A percentile compares a stretch with the other conserved stretches of the same genome.
Evolutionary conservation across 2,888 invertebrate species (phyloP).

Genomic region (Arenicola marina): DNA sequence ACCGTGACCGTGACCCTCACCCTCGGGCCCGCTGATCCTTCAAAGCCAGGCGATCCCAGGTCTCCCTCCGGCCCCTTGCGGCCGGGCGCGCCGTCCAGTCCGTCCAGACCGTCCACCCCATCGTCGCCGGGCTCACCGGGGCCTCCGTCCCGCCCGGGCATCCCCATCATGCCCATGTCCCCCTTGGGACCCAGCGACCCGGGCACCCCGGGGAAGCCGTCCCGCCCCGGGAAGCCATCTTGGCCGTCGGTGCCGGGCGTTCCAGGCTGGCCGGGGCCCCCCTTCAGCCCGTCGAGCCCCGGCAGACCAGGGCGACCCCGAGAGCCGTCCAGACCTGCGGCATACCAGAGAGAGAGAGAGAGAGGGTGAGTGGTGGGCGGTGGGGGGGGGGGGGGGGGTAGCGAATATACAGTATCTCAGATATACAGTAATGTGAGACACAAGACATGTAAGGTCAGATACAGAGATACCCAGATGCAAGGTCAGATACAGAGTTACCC

Average conservation of each 20-base stretch:
- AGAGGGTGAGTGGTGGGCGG: no score
- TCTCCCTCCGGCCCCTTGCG: constrained; percentile 11
- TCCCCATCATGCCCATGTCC: constrained; percentile 17
- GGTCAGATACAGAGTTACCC: no score
- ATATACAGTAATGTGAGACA: no score
- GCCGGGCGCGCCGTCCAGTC: constrained; percentile 19
- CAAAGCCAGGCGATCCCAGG: no score
- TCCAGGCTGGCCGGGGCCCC: constrained; percentile 22
- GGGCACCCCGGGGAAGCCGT: constrained; percentile 7
- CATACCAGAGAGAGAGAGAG: no score
- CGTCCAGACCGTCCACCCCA: constrained; percentile 11
- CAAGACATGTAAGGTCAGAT: no score
- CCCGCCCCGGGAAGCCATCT: not conserved
- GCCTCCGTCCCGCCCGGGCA: constrained; percentile 21
- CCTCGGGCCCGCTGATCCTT: no score
- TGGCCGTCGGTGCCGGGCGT: constrained; percentile 4
- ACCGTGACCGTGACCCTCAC: no score
- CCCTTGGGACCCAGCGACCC: constrained; percentile 20
- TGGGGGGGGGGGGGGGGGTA: no score
- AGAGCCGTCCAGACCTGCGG: not conserved
- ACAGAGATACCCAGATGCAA: no score
- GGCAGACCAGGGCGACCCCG: constrained; percentile 12
- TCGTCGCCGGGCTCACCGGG: constrained; percentile 17
- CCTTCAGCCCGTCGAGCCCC: constrained; percentile 25
- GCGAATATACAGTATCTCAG: no score